Evolutionary conservation across 2,888 invertebrate genomes (phyloP).

Genomic region (Pseudolycoriella hygida): DNA sequence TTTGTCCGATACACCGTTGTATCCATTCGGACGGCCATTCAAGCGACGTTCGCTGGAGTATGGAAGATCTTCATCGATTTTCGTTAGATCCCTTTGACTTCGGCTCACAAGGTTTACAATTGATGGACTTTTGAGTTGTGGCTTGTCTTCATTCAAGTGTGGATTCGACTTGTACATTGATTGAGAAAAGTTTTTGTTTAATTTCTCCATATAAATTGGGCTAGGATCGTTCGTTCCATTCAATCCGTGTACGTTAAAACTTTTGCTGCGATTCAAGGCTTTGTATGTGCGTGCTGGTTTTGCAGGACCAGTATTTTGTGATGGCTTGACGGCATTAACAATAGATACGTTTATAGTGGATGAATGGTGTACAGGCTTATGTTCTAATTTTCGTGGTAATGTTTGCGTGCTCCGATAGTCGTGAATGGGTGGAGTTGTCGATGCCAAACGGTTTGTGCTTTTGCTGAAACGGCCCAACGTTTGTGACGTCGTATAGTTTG

Average conservation of each 20-base stretch:
- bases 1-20: conserved; percentile 34
- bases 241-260: conserved; percentile 62
- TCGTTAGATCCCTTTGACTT: conserved; percentile 60
- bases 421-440: conserved; percentile 26
- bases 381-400: conserved; percentile 44
- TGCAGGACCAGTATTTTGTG: conserved; percentile 38
- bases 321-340: conserved; percentile 34
- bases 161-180: conserved; percentile 61
- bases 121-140: conserved; percentile 66
- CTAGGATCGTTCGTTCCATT: conserved; percentile 31
- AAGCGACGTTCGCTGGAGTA: conserved; percentile 14
- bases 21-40: conserved; percentile 2
- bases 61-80: conserved; percentile 29
- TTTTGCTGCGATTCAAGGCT: conserved; percentile 62
- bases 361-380: conserved; percentile 24
- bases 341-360: conserved; percentile 51
- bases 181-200: conserved; percentile 20
- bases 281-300: conserved; percentile 68
- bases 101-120: conserved; percentile 72
- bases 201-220: conserved; percentile 26
- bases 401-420: conserved; percentile 51
- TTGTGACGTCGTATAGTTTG: conserved; percentile 27
- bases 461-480: conserved; percentile 72
- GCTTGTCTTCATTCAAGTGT: conserved; percentile 54
- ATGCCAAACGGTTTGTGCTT: conserved; percentile 53